Evolutionary conservation across 64 coral and sea anemone genomes (phyloP).

Genomic region (Anthopleura sola): DNA sequence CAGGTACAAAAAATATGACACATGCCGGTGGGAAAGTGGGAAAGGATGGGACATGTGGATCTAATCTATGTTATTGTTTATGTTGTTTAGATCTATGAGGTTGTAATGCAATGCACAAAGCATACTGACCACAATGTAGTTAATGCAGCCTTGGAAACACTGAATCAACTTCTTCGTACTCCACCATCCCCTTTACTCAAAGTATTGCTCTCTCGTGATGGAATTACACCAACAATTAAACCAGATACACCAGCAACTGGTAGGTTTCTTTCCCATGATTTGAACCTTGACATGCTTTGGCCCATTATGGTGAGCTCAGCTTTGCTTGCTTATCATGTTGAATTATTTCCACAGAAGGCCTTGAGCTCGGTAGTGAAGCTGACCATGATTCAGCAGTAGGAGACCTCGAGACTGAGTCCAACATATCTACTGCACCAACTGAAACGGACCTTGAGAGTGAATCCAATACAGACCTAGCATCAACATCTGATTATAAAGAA

Average conservation of each 20-base stretch:
- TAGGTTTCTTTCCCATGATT: no score
- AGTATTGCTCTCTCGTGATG: conserved; percentile 70
- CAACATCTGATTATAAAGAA: conserved; percentile 14
- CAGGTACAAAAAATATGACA: conserved; percentile 50
- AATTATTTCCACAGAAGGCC: not conserved
- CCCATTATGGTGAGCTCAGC: no score
- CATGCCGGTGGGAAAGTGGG: no score
- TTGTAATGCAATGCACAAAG: conserved; percentile 87
- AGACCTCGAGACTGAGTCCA: conserved; percentile 9
- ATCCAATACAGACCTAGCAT: not conserved
- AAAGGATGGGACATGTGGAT: no score
- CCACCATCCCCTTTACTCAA: conserved; percentile 69
- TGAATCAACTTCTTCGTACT: conserved; percentile 78
- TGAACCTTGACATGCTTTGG: no score
- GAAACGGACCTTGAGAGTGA: conserved; percentile 10
- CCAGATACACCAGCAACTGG: conserved; percentile 36
- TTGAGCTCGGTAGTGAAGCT: not conserved
- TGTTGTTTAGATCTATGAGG: conserved; percentile 67
- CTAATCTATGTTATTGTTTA: not conserved
- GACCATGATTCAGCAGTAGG: conserved; percentile 2
- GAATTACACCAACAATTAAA: conserved; percentile 61
- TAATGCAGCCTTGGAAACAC: conserved; percentile 65
- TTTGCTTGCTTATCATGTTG: no score
- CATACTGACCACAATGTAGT: conserved; percentile 95
- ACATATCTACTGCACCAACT: not conserved